Evolutionary conservation across 2,113 vertebrate genomes (phyloP).

Genomic region (Ceyx melanurus): DNA sequence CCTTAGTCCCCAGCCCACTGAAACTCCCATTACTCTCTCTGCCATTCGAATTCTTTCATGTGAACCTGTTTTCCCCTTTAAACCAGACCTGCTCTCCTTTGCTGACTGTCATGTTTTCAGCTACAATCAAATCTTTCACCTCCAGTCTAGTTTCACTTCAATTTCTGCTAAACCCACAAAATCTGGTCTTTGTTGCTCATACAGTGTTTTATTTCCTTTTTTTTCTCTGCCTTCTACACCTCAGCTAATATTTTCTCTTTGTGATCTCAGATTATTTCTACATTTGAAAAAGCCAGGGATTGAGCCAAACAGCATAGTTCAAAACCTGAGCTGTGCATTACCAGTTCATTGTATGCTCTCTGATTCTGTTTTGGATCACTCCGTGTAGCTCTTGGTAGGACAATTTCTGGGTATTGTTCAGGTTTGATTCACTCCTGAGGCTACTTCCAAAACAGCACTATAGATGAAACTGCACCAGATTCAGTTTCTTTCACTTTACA

Average conservation of each 20-base stretch:
- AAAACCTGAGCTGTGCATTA: not conserved
- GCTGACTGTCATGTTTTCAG: not conserved
- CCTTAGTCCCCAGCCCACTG: not conserved
- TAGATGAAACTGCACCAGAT: not conserved
- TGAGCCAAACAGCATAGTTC: not conserved
- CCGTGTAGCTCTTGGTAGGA: not conserved
- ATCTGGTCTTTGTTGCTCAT: not conserved
- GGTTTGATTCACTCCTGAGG: not conserved
- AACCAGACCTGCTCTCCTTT: not conserved
- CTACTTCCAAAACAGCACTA: not conserved
- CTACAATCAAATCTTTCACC: not conserved
- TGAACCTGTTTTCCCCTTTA: not conserved
- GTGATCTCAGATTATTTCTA: not conserved
- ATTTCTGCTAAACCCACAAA: not conserved
- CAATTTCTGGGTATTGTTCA: not conserved
- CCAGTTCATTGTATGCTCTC: not conserved
- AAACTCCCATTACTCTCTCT: not conserved
- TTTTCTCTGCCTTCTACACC: not conserved
- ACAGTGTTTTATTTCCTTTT: not conserved
- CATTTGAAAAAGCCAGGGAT: not conserved
- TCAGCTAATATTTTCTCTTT: not conserved
- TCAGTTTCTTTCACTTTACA: not conserved
- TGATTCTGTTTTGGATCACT: not conserved
- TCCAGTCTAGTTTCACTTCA: not conserved
- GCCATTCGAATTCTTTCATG: not conserved